Conservation (phyloP, 2,888 invertebrate species). For the Kuschelorhynchus macadamiae region DNA sequence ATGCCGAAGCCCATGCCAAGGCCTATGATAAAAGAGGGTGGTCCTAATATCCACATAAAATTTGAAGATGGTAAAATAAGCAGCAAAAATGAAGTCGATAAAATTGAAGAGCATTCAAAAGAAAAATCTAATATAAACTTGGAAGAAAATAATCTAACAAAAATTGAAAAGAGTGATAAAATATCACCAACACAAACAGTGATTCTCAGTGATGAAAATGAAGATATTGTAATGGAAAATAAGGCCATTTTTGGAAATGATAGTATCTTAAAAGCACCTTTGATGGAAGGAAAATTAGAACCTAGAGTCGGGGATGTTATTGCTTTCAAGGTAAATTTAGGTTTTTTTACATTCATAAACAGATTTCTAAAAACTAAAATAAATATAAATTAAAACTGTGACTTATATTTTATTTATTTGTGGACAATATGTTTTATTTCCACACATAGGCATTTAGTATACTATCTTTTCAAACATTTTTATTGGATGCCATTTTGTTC, state of each 20-base stretch:
- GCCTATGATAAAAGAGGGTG: conserved; percentile 14
- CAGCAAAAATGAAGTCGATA: neutral
- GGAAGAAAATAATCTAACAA: neutral
- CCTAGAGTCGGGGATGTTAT: conserved; percentile 31
- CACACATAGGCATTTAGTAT: too few relatives aligned
- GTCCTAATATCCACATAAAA: conserved; percentile 27
- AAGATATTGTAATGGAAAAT: conserved; percentile 16
- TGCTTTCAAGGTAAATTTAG: conserved; percentile 19
- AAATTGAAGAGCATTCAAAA: neutral
- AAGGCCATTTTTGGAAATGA: conserved; percentile 17
- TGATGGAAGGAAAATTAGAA: conserved; percentile 16
- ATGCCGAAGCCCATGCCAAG: neutral
- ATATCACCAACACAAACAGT: neutral
- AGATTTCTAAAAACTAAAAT: too few relatives aligned
- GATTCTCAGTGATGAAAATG: conserved; percentile 17
- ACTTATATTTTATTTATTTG: neutral
- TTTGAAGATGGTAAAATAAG: conserved; percentile 12
- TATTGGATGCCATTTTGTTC: too few relatives aligned
- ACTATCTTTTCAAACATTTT: too few relatives aligned
- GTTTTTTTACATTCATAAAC: neutral
- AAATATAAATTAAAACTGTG: neutral
- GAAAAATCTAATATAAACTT: neutral
- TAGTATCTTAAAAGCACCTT: conserved; percentile 20
- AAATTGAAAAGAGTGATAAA: too few relatives aligned
- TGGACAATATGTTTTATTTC: neutral